Evolutionary conservation across 2,797 vertebrate genomes (phyloP).

Genomic region (Pteronotus mesoamericanus): DNA sequence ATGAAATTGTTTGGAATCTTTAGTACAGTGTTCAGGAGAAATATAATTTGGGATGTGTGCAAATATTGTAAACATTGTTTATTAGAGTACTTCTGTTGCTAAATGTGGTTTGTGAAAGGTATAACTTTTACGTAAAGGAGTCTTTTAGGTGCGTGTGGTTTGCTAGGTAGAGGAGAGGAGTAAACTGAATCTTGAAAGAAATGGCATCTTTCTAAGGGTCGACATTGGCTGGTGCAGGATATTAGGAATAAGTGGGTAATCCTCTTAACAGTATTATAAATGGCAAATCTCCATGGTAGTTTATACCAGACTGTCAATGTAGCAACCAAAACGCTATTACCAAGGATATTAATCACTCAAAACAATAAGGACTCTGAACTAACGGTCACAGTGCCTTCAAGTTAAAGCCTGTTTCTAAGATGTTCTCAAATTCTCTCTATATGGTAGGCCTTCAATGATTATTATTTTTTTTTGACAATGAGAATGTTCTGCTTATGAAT

Average conservation of each 20-base stretch:
- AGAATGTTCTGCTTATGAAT: neutral
- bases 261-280: neutral
- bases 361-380: neutral
- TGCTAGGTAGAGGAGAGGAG: neutral
- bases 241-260: neutral
- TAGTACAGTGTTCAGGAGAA: neutral
- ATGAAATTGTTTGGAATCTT: neutral
- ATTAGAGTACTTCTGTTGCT: neutral
- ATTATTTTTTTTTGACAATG: constrained; percentile 1
- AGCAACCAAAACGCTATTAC: neutral
- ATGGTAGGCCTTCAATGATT: neutral
- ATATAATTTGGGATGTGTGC: neutral
- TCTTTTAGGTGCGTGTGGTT: neutral
- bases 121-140: neutral
- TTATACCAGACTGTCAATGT: neutral
- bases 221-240: neutral
- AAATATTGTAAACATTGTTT: neutral
- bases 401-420: neutral
- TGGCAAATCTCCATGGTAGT: neutral
- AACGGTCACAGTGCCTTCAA: neutral
- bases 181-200: neutral
- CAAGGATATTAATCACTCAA: neutral
- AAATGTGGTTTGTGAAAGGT: neutral
- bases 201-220: neutral
- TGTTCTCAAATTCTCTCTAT: neutral